Evolutionary conservation across 2,888 invertebrate species (phyloP).

Genomic region (Malthinus flaveolus): DNA sequence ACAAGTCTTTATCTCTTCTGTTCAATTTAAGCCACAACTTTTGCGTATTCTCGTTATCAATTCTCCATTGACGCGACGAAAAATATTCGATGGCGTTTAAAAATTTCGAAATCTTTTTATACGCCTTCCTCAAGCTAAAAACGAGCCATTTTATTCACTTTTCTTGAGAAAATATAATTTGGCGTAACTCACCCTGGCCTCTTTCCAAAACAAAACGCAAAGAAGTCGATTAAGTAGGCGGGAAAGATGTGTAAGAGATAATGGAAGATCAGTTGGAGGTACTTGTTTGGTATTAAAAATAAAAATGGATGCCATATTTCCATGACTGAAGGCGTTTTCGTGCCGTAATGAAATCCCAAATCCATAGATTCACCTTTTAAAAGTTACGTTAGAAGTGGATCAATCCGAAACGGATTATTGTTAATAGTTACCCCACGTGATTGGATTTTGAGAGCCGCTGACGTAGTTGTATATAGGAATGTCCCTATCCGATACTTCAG

Average conservation of each 20-base stretch:
- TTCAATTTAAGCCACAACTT: slow-evolving; percentile 58
- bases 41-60: slow-evolving; percentile 58
- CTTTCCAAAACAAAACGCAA: not conserved
- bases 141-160: not conserved
- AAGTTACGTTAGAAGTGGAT: slow-evolving; percentile 53
- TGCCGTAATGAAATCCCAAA: not conserved
- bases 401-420: slow-evolving; percentile 46
- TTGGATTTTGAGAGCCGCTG: slow-evolving; percentile 28
- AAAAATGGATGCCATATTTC: slow-evolving; percentile 47
- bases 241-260: slow-evolving; percentile 65
- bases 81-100: slow-evolving; percentile 76
- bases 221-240: slow-evolving; percentile 54
- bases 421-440: slow-evolving; percentile 34
- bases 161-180: not conserved
- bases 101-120: slow-evolving; percentile 79
- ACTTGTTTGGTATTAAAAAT: slow-evolving; percentile 42
- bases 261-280: slow-evolving; percentile 53
- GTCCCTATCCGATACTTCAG: not conserved
- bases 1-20: slow-evolving; percentile 58
- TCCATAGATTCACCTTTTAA: not conserved
- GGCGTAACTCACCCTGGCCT: not conserved
- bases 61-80: slow-evolving; percentile 66
- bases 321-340: not conserved
- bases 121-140: slow-evolving; percentile 73
- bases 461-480: slow-evolving; percentile 24